Percentiles rank a stretch among this genome's conserved stretches.
phyloP scores from a whole-genome alignment of 2,113 vertebrate species.

The Pipra filicauda region DNA sequence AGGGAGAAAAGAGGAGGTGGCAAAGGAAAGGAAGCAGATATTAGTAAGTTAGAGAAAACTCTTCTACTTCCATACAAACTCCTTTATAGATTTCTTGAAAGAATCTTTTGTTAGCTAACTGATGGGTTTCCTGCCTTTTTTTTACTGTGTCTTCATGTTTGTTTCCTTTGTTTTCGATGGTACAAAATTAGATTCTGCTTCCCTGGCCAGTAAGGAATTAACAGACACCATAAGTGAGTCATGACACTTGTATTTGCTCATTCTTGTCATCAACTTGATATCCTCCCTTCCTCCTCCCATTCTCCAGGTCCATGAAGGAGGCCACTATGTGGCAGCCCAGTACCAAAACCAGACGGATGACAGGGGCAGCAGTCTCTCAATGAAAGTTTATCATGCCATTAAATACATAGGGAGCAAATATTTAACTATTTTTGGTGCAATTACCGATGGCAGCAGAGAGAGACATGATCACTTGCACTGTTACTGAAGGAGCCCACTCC shows the following conservation, averaged over 20 bases:
- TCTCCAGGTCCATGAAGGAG: not conserved
- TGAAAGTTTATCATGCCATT: not conserved
- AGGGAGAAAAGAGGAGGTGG: not conserved
- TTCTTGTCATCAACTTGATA: not conserved
- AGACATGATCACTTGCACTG: not conserved
- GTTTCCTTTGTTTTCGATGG: not conserved
- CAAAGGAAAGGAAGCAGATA: not conserved
- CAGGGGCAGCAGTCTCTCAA: not conserved
- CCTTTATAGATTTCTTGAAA: not conserved
- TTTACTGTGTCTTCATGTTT: not conserved
- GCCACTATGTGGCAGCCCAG: constrained; percentile 42
- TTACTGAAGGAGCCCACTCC: not conserved
- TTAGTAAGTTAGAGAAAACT: not conserved
- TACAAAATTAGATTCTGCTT: not conserved
- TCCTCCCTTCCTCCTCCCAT: not conserved
- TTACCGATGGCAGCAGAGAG: not conserved
- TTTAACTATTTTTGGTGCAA: not conserved
- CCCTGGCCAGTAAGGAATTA: not conserved
- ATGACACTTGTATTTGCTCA: not conserved
- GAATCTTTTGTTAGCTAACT: not conserved
- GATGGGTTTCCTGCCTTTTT: not conserved
- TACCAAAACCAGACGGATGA: not conserved
- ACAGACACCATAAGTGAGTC: not conserved
- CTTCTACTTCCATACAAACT: not conserved
- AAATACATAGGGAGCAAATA: not conserved